Conservation (phyloP, 2,113 vertebrate species). For the Poeciliopsis retropinna region DNA sequence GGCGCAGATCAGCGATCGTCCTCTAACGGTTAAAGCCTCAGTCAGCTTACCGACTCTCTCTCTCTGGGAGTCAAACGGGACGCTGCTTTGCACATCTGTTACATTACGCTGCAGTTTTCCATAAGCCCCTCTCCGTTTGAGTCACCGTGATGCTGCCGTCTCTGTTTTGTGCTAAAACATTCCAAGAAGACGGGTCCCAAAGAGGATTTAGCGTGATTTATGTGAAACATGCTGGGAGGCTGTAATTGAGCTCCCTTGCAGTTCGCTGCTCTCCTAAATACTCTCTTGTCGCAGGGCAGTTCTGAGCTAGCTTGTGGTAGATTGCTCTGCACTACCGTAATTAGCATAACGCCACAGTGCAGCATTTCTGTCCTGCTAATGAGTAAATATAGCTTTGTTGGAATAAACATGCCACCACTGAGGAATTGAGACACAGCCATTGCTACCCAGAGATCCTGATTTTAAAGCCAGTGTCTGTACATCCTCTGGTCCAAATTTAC, state of each 20-base stretch:
- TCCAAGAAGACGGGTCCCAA: slow-evolving; percentile 68
- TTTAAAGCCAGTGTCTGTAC: background rate
- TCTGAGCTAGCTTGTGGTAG: slow-evolving; percentile 68
- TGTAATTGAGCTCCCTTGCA: slow-evolving; percentile 77
- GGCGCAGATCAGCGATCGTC: slow-evolving; percentile 12
- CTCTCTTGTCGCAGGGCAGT: slow-evolving; percentile 75
- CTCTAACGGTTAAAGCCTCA: slow-evolving; percentile 14
- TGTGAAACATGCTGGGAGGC: slow-evolving; percentile 69
- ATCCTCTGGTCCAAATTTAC: background rate
- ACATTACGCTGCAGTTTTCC: slow-evolving; percentile 53
- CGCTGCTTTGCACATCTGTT: slow-evolving; percentile 40
- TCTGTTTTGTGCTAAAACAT: slow-evolving; percentile 59
- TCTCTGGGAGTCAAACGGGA: slow-evolving; percentile 47
- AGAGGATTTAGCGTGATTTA: slow-evolving; percentile 73
- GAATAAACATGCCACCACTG: slow-evolving; percentile 9
- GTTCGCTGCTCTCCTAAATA: slow-evolving; percentile 76
- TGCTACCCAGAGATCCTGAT: background rate
- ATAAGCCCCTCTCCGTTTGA: slow-evolving; percentile 33
- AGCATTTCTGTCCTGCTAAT: slow-evolving; percentile 44
- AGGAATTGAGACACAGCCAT: background rate
- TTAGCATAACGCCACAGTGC: slow-evolving; percentile 67
- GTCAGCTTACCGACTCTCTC: slow-evolving; percentile 17
- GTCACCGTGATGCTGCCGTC: slow-evolving; percentile 39
- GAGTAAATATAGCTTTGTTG: slow-evolving; percentile 28
- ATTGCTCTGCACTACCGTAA: slow-evolving; percentile 71